Evolutionary conservation across 2,797 vertebrate genomes (phyloP), one percentile per base, ranked within the genome.

Genomic region (Anolis apletophallus): DNA sequence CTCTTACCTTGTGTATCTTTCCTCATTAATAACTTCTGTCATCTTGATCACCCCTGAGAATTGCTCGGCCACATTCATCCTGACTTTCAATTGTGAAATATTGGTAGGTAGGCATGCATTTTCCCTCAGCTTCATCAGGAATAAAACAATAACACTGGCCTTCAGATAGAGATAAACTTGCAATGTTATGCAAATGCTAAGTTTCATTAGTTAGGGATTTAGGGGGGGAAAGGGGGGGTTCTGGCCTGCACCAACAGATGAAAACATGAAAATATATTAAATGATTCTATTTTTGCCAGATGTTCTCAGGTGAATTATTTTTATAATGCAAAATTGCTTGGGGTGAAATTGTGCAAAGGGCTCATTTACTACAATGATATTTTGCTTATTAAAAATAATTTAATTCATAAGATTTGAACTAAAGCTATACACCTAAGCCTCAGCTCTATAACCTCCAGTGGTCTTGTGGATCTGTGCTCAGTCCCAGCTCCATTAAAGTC

Each of bases 301-400:
- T 77, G 82, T 89, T 75, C 88, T 91, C 89, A 81, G 85, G 93
- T 89, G 91, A 92, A 91, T 94, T 94, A 87, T 54, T 92, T 87
- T 93, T 93, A 94, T 93, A 93, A 87, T 74, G 86, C 89, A 93
- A 93, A 94, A 94, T 94, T 93, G 91, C 90, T 94, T 91, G 93
- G 92, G 91, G 91, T 92, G 88, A 91, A 93, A 93, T 87, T 88
- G 91, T 93, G 83, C 92, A 93, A 94, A 95, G 90, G 91, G 93
- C 90, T 93, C 91, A 92, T 94, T 94, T 88, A 90, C 83, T 93
- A 90, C 85, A 92, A 91, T 92, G 91, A 94, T 87, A 61, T 91
- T 92, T 92, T 92, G 91, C 88, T 93, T 94, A 94, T 94, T 95
- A 93, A 94, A 94, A 93, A 93, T 93, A 90, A 93, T 88, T 87